Base-by-base conservation (phyloP, 2,888 invertebrate genomes). In the Ectobius pallidus region DNA sequence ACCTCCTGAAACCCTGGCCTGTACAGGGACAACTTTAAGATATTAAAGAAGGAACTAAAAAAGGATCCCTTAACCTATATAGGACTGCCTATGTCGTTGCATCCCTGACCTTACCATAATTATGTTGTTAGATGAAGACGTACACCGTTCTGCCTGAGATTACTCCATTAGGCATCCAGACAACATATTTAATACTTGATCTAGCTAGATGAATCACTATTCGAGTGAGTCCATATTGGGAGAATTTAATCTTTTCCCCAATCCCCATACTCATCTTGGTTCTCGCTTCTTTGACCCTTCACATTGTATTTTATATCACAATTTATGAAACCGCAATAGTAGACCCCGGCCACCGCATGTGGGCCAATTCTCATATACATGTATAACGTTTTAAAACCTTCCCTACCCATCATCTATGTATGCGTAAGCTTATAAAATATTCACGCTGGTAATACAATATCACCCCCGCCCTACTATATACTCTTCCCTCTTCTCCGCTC, bases 381-480 rank as follows among this genome's bases (percentile, higher is more conserved):
- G 70, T 44, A 63, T 70, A 62, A 63, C 44, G 73, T 73, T 73
- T 73, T 62, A 70, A 73, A 69, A 30, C 63, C 73, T 25, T 68
- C 67, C 65, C 58, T 65, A 39, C 58, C 62, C 70, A 73, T 73
- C 73, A 65, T 73, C 73, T 49, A 22, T 70, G 73, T 70, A 58
- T 70, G 73, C 69, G 69, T 70, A 70, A 70, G 73, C 81, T 83
- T 81, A 82, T 85, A 84, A 85, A 84, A 85, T 84, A 85, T 85
- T 84, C 84, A 85, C 63, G 79, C 81, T 81, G 80, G 82, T 83
- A 84, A 84, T 84, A 84, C 83, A 84, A 84, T 84, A 84, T 84
- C 80, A 79, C 79, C 78, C 78, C 69, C 55, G 27, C 63, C 70
- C 62, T 30, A 18, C 58, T 42, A n/a, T n/a, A 20, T n/a, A 27